Evolutionary conservation across 1,140 invertebrate genomes (phyloP).

Genomic region (Rhagoletis zephyria): DNA sequence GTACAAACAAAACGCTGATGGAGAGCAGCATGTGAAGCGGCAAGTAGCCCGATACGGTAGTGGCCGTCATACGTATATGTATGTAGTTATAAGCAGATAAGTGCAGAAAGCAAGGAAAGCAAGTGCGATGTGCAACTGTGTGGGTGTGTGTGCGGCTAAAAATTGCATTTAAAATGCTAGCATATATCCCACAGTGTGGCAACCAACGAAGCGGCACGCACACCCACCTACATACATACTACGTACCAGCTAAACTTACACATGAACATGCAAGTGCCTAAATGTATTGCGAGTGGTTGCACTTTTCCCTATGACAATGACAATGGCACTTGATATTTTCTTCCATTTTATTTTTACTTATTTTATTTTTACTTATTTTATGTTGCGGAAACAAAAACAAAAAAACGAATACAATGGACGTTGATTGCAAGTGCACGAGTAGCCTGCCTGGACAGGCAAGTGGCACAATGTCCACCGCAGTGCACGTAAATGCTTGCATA

Average conservation of each 20-base stretch:
- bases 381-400: background rate
- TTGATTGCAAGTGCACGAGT: conserved; percentile 32
- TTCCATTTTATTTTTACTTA: conserved; percentile 25
- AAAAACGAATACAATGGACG: background rate
- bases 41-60: background rate
- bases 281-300: background rate
- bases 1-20: background rate
- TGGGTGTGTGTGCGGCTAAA: background rate
- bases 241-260: too few relatives aligned
- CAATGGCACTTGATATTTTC: conserved; percentile 39
- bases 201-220: too few relatives aligned
- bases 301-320: conserved; percentile 43
- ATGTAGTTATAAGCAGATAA: background rate
- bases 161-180: conserved; percentile 27
- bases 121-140: background rate
- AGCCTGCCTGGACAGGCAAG: background rate
- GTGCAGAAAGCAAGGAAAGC: background rate
- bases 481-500: background rate
- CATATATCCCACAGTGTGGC: background rate
- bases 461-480: background rate
- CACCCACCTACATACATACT: too few relatives aligned
- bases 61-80: background rate
- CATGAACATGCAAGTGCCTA: too few relatives aligned
- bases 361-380: background rate
- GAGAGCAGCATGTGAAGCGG: background rate